Evolutionary conservation across 2,888 invertebrate genomes (phyloP).

Genomic region (Andrena bucephala): DNA sequence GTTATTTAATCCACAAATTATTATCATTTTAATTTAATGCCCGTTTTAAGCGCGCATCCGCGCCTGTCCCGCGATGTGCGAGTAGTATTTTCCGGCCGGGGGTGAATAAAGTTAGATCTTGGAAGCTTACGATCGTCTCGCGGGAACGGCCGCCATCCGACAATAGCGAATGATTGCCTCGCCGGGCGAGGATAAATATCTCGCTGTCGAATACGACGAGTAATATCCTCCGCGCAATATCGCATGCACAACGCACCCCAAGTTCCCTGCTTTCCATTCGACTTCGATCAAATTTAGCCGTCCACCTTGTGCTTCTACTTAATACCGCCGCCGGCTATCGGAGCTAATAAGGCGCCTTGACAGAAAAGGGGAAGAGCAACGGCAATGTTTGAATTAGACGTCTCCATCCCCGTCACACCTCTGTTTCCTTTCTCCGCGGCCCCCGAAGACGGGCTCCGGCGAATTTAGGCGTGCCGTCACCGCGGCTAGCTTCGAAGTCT

Average conservation of each 20-base stretch:
- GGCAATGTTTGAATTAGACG: constrained; percentile 14
- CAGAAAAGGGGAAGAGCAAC: not conserved
- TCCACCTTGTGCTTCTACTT: too few species aligned
- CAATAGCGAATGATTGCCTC: constrained; percentile 11
- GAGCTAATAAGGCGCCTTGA: too few species aligned
- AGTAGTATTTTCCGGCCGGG: not conserved
- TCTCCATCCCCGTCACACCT: constrained; percentile 40
- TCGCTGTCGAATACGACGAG: not conserved
- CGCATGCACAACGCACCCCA: not conserved
- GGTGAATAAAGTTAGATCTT: not conserved
- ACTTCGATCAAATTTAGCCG: not conserved
- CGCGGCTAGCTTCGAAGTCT: not conserved
- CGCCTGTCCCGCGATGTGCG: not conserved
- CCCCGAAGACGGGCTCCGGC: not conserved
- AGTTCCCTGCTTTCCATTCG: not conserved
- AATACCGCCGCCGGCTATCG: too few species aligned
- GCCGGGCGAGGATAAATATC: not conserved
- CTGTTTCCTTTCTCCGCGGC: constrained; percentile 21
- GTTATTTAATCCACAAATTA: not conserved
- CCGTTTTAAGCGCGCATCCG: not conserved
- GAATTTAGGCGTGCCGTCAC: constrained; percentile 20
- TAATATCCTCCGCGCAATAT: not conserved
- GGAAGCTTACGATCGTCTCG: constrained; percentile 8
- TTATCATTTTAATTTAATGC: not conserved
- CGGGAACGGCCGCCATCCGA: not conserved